Conservation (phyloP, 2,888 invertebrate genomes). For the Eristalis intricaria region DNA sequence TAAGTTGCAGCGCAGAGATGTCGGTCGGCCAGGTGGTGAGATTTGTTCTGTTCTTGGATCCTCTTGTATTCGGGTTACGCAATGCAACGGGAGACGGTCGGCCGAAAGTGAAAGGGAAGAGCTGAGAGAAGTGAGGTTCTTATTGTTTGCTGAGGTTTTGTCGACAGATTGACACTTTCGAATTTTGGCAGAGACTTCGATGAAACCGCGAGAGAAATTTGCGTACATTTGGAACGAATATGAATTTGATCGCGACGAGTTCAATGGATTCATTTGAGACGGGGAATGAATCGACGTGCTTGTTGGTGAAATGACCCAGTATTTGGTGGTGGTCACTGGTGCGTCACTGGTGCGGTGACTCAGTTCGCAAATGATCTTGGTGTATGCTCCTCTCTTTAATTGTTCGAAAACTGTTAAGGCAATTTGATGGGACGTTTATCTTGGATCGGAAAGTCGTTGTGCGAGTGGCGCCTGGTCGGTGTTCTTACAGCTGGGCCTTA, state of each 20-base stretch:
- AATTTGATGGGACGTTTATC: neutral
- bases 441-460: neutral
- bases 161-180: constrained; percentile 5
- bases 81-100: neutral
- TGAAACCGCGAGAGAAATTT: neutral
- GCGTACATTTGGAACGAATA: neutral
- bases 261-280: neutral
- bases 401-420: too few species aligned
- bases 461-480: too few species aligned
- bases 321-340: too few species aligned
- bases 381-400: too few species aligned
- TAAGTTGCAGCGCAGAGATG: constrained; percentile 5
- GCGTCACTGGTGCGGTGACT: too few species aligned
- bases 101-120: constrained; percentile 13
- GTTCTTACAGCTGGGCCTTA: neutral
- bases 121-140: neutral
- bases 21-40: too few species aligned
- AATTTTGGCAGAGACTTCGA: neutral
- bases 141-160: neutral
- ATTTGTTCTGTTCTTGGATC: constrained; percentile 15
- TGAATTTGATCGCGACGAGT: neutral
- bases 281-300: neutral
- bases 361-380: too few species aligned
- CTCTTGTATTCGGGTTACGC: constrained; percentile 1
- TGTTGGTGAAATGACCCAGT: neutral